Evolutionary conservation across 2,113 vertebrate species (phyloP).

Genomic region (Saccopteryx leptura): DNA sequence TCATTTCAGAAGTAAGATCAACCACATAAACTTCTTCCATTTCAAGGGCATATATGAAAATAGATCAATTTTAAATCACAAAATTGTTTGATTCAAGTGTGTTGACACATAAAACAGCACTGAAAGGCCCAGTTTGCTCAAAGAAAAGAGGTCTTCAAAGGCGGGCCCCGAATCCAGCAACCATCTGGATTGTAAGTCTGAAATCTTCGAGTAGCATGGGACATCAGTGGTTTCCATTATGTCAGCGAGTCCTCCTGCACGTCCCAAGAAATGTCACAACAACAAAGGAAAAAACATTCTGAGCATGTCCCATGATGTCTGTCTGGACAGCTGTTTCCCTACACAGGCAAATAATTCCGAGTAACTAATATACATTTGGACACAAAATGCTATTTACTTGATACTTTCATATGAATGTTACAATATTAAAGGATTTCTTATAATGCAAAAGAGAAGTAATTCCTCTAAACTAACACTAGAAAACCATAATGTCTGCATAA

Average conservation of each 20-base stretch:
- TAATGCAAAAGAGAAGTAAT: constrained; percentile 1
- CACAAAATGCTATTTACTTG: neutral
- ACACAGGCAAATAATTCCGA: neutral
- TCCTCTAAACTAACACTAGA: neutral
- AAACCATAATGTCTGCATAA: neutral
- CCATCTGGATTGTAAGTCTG: neutral
- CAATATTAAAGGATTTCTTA: neutral
- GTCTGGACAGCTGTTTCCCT: neutral
- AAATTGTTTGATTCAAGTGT: neutral
- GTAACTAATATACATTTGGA: neutral
- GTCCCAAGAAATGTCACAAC: neutral
- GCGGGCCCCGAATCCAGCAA: neutral
- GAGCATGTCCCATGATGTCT: neutral
- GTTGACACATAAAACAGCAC: neutral
- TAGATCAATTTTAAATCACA: neutral
- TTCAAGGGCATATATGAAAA: neutral
- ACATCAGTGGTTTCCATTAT: neutral
- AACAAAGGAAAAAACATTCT: neutral
- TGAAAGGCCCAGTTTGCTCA: neutral
- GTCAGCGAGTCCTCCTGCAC: neutral
- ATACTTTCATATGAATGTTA: neutral
- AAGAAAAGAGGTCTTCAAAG: neutral
- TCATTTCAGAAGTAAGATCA: constrained; percentile 28
- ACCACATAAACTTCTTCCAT: neutral
- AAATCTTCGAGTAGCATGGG: neutral